Base-by-base conservation (phyloP, 1,140 invertebrate genomes). In the Thalassaphorura encarpata region DNA sequence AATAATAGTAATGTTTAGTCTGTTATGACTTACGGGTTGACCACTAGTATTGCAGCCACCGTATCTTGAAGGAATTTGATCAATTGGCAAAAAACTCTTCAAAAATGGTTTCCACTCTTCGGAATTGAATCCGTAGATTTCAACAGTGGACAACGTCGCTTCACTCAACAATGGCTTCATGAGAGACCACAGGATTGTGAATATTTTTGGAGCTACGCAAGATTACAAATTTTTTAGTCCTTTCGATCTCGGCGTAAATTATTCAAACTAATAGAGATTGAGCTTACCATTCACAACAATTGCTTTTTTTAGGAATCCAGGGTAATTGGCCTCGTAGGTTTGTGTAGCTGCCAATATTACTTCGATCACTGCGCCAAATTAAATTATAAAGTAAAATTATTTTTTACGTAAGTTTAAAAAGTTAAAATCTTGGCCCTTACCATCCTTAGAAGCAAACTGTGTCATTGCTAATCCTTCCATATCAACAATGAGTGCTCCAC, bases 11-110 rank as follows among this genome's bases (percentile, higher is more conserved):
- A 19, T n/a, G 6, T 6, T 42, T 42, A 5, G 18, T 18, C 13
- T 18, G 11, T 48, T 8, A 6, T 39, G 8, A 54, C 29, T 50
- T 51, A 57, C 55, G 18, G 21, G 33, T 41, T 27, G 16, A 27
- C 53, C 23, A 31, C 8, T 43, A 4, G 55, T 57, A 43, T 57
- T 57, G 4, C 36, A 6, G 5, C 55, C 55, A 19, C 55, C 55
- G 27, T 57, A 49, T n/a, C 24, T n/a, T 23, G 55, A 57, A 5
- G 55, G 55, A 3, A 57, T 6, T 45, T 57, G 55, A 8, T 57
- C 47, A 2, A 33, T n/a, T 51, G 55, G 55, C 8, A 51, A 3
- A 5, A 51, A 3, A 13, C 21, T 18, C 8, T 33, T 8, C 3
- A 57, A 8, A 15, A 5, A 11, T n/a, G 27, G 23, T 27, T 27